phyloP scores from a whole-genome alignment of 2,888 invertebrate genomes.

The Cacoxenus indagator region DNA sequence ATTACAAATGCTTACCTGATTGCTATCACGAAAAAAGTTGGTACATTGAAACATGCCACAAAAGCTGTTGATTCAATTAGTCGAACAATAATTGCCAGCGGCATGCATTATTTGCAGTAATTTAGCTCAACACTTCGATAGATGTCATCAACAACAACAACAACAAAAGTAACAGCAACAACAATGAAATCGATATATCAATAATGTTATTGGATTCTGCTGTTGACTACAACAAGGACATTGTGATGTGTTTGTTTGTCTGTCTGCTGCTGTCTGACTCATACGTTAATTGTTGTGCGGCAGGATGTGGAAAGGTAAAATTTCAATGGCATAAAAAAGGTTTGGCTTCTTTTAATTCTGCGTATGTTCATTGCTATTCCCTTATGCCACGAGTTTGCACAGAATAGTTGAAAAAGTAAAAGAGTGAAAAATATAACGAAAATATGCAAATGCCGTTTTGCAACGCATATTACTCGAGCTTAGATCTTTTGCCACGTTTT shows the following conservation, averaged over 20 bases:
- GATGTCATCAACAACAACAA: background rate
- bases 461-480: background rate
- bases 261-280: too few relatives aligned
- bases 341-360: background rate
- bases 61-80: slow-evolving; percentile 15
- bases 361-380: background rate
- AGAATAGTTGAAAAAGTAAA: background rate
- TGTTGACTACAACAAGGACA: background rate
- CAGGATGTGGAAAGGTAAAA: too few relatives aligned
- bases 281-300: slow-evolving; percentile 1
- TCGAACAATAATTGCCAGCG: slow-evolving; percentile 9
- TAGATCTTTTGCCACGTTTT: slow-evolving; percentile 8
- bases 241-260: background rate
- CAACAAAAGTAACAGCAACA: background rate
- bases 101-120: slow-evolving; percentile 4
- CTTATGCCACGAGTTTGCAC: background rate
- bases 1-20: background rate
- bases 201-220: background rate
- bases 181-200: slow-evolving; percentile 5
- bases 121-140: slow-evolving; percentile 1
- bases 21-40: background rate
- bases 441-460: slow-evolving; percentile 11
- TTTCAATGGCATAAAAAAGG: too few relatives aligned
- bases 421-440: background rate
- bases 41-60: background rate